Percentiles rank a stretch among this genome's conserved stretches.
Evolutionary conservation across 2,797 vertebrate genomes (phyloP).

Genomic region (Notamacropus eugenii): DNA sequence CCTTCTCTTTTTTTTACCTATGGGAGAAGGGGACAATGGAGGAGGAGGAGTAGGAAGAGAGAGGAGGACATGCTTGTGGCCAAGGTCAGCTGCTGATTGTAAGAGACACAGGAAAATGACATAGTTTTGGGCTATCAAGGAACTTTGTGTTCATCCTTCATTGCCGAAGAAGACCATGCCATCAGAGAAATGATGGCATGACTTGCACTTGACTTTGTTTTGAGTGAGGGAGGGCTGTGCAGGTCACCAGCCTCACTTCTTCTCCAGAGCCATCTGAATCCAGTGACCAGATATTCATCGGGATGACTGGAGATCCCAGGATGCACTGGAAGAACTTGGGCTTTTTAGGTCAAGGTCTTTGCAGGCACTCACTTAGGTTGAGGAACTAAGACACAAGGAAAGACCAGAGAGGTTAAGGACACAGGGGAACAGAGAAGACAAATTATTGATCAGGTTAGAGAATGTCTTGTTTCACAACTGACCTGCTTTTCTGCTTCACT

Average conservation of each 20-base stretch:
- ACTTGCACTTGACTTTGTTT: no score
- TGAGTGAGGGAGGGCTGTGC: no score
- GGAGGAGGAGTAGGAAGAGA: no score
- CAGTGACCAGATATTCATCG: no score
- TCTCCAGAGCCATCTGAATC: no score
- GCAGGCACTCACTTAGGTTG: no score
- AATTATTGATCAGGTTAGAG: not conserved
- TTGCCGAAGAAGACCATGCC: no score
- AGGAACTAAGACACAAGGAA: not conserved
- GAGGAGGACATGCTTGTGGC: not conserved
- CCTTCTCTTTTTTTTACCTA: not conserved
- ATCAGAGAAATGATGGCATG: no score
- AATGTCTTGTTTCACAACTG: not conserved
- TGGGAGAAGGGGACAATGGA: not conserved
- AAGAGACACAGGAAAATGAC: not conserved
- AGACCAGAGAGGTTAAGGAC: not conserved
- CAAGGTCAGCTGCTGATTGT: not conserved
- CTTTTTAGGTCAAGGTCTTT: no score
- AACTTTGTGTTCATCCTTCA: not conserved
- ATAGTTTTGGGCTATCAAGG: not conserved
- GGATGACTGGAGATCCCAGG: no score
- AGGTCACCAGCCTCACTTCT: no score
- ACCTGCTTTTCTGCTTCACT: not conserved
- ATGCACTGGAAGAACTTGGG: no score
- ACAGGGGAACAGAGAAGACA: not conserved